A percentile compares a stretch with the other conserved stretches of the same genome.
These are phyloP conservation scores for Poecilus cupreus DNA, from an alignment of 2,888 invertebrate genomes.

Conservation along the genomic window DNA sequence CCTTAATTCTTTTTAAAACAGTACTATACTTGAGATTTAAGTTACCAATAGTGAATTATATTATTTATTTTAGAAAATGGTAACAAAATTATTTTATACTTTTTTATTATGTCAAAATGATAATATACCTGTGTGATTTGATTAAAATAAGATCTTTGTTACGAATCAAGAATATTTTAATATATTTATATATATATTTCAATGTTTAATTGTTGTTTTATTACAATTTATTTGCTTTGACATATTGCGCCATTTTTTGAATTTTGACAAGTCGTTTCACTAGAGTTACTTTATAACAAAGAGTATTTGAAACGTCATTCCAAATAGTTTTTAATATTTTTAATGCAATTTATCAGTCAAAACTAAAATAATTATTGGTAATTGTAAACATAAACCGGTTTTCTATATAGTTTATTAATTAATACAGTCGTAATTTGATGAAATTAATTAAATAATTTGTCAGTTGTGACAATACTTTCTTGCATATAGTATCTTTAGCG, in stretches of 20 bases:
- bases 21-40: background rate
- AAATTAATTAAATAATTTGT: no score
- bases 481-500: background rate
- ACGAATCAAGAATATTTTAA: conserved; percentile 12
- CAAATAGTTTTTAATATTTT: no score
- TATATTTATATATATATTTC: conserved; percentile 10
- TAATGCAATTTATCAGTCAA: no score
- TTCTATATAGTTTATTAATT: no score
- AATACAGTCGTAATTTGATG: no score
- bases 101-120: background rate
- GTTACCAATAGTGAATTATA: background rate
- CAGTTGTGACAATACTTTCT: no score
- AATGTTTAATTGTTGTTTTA: background rate
- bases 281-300: no score
- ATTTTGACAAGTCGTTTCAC: no score
- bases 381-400: no score
- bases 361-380: no score
- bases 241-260: no score
- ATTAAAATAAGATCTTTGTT: background rate
- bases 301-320: no score
- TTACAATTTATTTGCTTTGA: background rate
- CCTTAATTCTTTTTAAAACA: background rate
- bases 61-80: background rate
- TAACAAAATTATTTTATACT: background rate
- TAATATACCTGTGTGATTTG: background rate